Base-by-base conservation (phyloP, 1,140 invertebrate species). In the Heterodera carotae region DNA sequence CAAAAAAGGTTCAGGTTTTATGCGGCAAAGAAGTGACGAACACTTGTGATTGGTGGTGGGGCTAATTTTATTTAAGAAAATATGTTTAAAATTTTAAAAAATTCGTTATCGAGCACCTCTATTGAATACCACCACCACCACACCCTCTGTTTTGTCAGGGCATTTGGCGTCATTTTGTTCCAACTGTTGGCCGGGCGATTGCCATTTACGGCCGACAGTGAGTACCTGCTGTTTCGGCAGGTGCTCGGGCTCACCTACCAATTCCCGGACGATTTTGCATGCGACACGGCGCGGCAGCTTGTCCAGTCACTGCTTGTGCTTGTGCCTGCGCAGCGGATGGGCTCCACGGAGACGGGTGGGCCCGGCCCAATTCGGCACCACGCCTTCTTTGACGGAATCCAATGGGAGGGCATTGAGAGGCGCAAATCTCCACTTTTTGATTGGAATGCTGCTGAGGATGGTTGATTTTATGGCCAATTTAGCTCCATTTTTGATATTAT, bases 211-310 rank as follows among this genome's bases (percentile, higher is more conserved):
- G 93, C 76, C 88, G 92, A 93, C 76, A 95, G 92, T 89, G 96
- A 98, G 88, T 98, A 96, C 89, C 91, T 95, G 77, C 97, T 97
- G 72, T 98, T 98, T 88, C 93, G 97, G 89, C 96, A 96, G 89
- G 97, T 99, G 81, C 88, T 94, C 10, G 93, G 93, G n/a, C 29
- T 78, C 15, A 22, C 34, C 33, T 78, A 78, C 53, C 7, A 66
- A 60, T 78, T 78, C 69, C 31, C 43, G 5, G 75, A 66, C n/a
- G 56, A 77, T 36, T 78, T 78, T 29, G 22, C 73, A 1, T 69
- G 69, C 22, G 74, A 67, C 34, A 2, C 15, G 8, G 76, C 74
- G 8, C 34, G 56, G 18, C 31, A 77, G 18, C 69, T 78, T n/a
- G 76, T 78, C 43, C 22, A 64, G 27, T 3, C 10, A 69, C 33